Conservation (phyloP, 2,888 invertebrate species). For the Mesodorylaimus sp. region DNA sequence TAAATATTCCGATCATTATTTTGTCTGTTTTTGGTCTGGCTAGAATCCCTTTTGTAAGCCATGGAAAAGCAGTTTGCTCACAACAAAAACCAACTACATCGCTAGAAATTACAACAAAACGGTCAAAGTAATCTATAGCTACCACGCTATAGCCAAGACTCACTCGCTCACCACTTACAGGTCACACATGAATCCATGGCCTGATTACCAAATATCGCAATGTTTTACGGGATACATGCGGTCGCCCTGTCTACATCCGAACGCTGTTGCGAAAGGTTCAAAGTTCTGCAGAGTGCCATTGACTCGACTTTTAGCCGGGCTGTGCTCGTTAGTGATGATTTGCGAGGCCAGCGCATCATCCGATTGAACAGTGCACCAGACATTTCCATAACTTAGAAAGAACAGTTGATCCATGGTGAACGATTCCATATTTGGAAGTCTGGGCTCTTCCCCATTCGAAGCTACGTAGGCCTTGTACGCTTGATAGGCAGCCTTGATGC, state of each 20-base stretch:
- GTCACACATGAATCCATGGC: no score
- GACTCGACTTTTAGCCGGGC: not conserved
- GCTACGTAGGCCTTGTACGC: not conserved
- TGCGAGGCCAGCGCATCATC: not conserved
- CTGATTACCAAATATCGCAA: conserved; percentile 1
- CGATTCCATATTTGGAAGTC: not conserved
- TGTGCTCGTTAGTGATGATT: not conserved
- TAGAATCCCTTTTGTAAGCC: no score
- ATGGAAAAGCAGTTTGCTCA: no score
- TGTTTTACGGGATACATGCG: not conserved
- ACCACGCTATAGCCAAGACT: no score
- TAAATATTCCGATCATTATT: no score
- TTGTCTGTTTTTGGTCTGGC: no score
- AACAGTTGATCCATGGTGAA: not conserved
- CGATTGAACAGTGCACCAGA: not conserved
- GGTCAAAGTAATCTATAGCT: no score
- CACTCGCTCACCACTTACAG: no score
- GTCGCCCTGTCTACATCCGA: not conserved
- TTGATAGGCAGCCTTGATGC: not conserved
- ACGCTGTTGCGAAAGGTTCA: not conserved
- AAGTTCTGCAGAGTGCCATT: not conserved
- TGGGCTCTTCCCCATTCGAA: not conserved
- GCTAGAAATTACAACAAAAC: no score
- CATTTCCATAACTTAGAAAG: not conserved
- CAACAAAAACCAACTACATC: no score